These are phyloP conservation scores for Coryphaenoides rupestris DNA, from an alignment of 2,113 vertebrate species.

Conservation along the genomic window DNA sequence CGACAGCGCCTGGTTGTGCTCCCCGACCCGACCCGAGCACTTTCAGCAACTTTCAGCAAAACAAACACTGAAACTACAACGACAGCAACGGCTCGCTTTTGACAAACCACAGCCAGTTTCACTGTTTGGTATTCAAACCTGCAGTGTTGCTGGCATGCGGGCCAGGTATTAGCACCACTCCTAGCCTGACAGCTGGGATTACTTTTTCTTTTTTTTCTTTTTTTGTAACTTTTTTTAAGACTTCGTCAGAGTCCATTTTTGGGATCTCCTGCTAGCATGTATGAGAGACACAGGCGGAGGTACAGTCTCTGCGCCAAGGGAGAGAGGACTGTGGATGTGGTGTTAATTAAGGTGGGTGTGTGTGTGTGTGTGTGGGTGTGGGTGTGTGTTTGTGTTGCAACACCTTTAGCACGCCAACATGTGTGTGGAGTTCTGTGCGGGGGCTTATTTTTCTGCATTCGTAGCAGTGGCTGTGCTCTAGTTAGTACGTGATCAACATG, in stretches of 20 bases:
- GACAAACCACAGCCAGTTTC: neutral
- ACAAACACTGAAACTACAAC: too few relatives aligned
- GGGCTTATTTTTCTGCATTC: neutral
- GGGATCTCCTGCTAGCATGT: constrained; percentile 67
- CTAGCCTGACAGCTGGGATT: neutral
- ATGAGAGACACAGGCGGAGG: constrained; percentile 84
- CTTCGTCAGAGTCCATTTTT: neutral
- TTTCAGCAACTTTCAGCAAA: too few relatives aligned
- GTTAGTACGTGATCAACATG: too few relatives aligned
- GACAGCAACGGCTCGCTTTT: too few relatives aligned
- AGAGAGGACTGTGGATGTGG: constrained; percentile 83
- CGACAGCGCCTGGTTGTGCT: too few relatives aligned
- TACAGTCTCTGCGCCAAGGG: constrained; percentile 86
- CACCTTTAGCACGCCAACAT: neutral
- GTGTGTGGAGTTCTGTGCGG: neutral
- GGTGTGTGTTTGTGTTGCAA: neutral
- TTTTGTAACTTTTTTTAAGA: too few relatives aligned
- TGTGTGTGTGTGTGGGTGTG: constrained; percentile 64
- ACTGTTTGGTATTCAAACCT: neutral
- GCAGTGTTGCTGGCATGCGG: neutral
- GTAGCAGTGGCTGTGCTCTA: too few relatives aligned
- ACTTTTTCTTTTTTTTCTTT: too few relatives aligned
- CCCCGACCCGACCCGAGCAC: too few relatives aligned
- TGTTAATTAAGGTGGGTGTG: constrained; percentile 83
- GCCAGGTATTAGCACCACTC: constrained; percentile 1